Conservation (phyloP, 2,113 vertebrate species). For the Microtus montanus region DNA sequence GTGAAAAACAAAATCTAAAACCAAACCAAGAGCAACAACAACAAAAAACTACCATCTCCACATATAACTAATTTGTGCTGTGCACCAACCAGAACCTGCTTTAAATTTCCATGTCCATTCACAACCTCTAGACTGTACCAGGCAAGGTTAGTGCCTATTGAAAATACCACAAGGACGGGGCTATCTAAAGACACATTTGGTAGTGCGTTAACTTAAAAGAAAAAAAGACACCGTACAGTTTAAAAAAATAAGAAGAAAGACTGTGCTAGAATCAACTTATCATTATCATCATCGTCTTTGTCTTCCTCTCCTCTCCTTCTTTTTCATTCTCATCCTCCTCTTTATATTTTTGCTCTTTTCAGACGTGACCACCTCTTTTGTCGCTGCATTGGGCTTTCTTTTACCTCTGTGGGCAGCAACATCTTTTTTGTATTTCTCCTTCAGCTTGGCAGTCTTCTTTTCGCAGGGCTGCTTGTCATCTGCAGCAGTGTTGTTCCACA, state of each 20-base stretch:
- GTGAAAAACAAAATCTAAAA: constrained; percentile 82
- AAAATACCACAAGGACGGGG: constrained; percentile 94
- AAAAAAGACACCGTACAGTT: constrained; percentile 96
- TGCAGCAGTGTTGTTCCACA: constrained; percentile 95
- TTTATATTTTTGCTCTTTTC: constrained; percentile 92
- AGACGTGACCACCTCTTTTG: constrained; percentile 91
- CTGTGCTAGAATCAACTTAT: constrained; percentile 89
- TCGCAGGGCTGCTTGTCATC: constrained; percentile 97
- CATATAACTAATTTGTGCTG: too few species aligned
- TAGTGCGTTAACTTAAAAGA: constrained; percentile 91
- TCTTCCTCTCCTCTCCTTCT: constrained; percentile 89
- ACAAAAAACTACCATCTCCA: too few species aligned
- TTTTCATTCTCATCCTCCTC: constrained; percentile 94
- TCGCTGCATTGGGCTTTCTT: constrained; percentile 91
- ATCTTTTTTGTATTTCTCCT: constrained; percentile 99
- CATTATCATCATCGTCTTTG: constrained; percentile 91
- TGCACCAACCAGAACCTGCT: too few species aligned
- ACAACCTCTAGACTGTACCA: constrained; percentile 92
- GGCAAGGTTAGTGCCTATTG: constrained; percentile 92
- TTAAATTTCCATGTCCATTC: constrained; percentile 88
- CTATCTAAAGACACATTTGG: constrained; percentile 93
- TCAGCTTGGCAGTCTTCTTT: constrained; percentile 96
- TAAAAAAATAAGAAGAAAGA: constrained; percentile 91
- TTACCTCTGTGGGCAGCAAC: constrained; percentile 95
- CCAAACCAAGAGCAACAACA: neutral